Conservation (phyloP, 1,140 invertebrate species). For the Nephila pilipes region DNA sequence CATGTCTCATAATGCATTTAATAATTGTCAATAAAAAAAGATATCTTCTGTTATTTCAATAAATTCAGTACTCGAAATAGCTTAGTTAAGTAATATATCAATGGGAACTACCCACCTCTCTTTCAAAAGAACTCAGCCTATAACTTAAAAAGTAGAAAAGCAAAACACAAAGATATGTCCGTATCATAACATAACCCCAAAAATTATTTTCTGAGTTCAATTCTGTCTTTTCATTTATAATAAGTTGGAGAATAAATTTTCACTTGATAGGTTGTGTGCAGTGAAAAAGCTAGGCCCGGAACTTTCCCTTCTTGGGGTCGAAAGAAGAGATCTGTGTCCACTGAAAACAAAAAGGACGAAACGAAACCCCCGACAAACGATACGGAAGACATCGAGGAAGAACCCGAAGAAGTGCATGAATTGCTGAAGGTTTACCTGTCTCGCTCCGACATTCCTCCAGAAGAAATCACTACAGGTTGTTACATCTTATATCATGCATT, state of each 20-base stretch:
- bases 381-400: slow-evolving; percentile 68
- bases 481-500: background rate
- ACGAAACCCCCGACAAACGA: background rate
- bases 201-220: too few species aligned
- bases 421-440: slow-evolving; percentile 79
- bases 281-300: slow-evolving; percentile 76
- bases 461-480: slow-evolving; percentile 62
- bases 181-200: too few species aligned
- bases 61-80: too few species aligned
- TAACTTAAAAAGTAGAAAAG: too few species aligned
- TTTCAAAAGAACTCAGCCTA: too few species aligned
- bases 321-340: slow-evolving; percentile 46
- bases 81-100: too few species aligned
- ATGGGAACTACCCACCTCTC: too few species aligned
- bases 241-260: background rate
- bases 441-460: slow-evolving; percentile 78
- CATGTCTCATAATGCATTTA: too few species aligned
- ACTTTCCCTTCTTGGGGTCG: slow-evolving; percentile 79
- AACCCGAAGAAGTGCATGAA: slow-evolving; percentile 79
- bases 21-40: too few species aligned
- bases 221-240: background rate
- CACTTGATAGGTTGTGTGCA: slow-evolving; percentile 77
- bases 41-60: too few species aligned
- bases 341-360: background rate
- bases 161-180: too few species aligned